Percentiles rank a stretch among this genome's conserved stretches.
Evolutionary conservation across 2,888 invertebrate genomes (phyloP).

Genomic region (Saturnia pavonia): DNA sequence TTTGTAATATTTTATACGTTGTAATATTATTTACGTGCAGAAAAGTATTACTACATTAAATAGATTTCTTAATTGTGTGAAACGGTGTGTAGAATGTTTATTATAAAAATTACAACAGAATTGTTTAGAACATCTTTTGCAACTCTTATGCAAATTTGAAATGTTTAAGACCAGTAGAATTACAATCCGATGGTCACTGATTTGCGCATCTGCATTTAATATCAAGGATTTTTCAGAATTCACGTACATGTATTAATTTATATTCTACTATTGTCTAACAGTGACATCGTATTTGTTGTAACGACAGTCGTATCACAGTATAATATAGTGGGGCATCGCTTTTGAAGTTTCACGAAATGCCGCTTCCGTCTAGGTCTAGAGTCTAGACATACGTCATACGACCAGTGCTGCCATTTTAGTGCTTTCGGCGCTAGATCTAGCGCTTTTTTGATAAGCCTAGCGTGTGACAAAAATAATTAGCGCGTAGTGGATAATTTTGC

Average conservation of each 20-base stretch:
- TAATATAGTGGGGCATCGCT: too few species aligned
- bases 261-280: conserved; percentile 52
- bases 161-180: background rate
- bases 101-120: conserved; percentile 1
- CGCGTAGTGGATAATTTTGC: too few species aligned
- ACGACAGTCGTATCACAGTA: too few species aligned
- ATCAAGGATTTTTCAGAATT: background rate
- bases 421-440: too few species aligned
- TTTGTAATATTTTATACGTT: conserved; percentile 10
- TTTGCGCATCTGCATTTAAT: background rate
- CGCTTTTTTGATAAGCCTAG: too few species aligned
- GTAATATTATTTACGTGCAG: background rate
- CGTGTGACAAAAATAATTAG: too few species aligned
- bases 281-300: too few species aligned
- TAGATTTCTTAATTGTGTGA: conserved; percentile 4
- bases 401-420: too few species aligned
- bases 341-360: too few species aligned
- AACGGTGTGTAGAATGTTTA: conserved; percentile 4
- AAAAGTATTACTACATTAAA: background rate
- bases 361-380: too few species aligned
- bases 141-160: background rate
- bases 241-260: background rate
- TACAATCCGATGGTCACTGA: background rate
- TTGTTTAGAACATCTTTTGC: conserved; percentile 4
- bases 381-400: too few species aligned